A percentile compares a stretch with the other conserved stretches of the same genome.
Evolutionary conservation across 2,797 vertebrate genomes (phyloP).

Genomic region (Sebastes vulpes): DNA sequence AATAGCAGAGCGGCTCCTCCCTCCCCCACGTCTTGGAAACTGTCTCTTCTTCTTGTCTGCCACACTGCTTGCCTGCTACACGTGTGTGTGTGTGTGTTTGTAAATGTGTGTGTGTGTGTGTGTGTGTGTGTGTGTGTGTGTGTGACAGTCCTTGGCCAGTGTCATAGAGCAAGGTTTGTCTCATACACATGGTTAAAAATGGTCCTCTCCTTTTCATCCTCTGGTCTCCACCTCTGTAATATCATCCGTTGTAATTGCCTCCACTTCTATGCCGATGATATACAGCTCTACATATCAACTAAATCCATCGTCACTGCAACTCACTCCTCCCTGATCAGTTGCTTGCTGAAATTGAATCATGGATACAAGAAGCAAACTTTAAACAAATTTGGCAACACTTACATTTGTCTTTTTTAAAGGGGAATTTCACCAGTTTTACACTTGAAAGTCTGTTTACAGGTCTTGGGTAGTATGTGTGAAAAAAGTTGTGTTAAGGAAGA

Average conservation of each 20-base stretch:
- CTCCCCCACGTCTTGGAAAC: slow-evolving; percentile 24
- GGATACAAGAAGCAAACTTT: neutral
- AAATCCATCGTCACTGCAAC: neutral
- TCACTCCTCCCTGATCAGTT: neutral
- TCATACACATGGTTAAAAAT: neutral
- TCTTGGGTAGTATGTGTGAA: neutral
- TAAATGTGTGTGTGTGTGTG: neutral
- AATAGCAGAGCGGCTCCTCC: slow-evolving; percentile 45
- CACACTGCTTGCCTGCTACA: neutral
- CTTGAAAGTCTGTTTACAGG: neutral
- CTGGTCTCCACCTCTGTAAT: neutral
- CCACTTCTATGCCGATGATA: neutral
- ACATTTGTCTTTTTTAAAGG: neutral
- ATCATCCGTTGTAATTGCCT: neutral
- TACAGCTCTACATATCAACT: neutral
- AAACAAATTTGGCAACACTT: neutral
- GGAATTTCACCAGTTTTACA: neutral
- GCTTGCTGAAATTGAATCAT: neutral
- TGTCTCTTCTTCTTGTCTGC: slow-evolving; percentile 56
- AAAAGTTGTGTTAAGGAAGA: neutral
- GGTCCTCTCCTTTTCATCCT: neutral
- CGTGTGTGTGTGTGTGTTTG: slow-evolving; percentile 8
- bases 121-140: neutral
- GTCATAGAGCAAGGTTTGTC: neutral
- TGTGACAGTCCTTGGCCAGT: neutral